Base-by-base conservation (phyloP, 2,113 vertebrate genomes). In the Stictonetta naevosa region DNA sequence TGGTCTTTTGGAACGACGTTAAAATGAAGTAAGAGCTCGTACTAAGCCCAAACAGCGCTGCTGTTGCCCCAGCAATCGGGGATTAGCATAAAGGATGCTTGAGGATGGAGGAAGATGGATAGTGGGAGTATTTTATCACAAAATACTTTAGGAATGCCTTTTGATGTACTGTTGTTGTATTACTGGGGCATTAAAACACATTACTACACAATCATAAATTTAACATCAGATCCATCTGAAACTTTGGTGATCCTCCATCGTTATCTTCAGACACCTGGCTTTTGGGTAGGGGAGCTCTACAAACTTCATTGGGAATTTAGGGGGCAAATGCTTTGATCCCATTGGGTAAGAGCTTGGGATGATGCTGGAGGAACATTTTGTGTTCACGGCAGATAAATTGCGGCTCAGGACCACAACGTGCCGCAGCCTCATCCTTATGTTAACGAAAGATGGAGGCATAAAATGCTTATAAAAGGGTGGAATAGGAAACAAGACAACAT, bases 121-220 rank as follows among this genome's bases (percentile, higher is more conserved):
- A 0, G 2, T 66, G 69, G 55, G 42, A 74, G 67, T 23, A 21
- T 21, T n/a, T 48, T 33, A 58, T 26, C 40, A 20, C 21, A 50
- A 7, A 66, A 3, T 62, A 31, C 2, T 66, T 58, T 0, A 0
- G 38, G 28, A 62, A 6, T 34, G 19, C 48, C 23, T 60, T 66
- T 31, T 11, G 5, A 6, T 8, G 10, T 75, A 25, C 7, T 1
- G 3, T 9, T 22, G 55, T 53, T 33, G 23, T 86, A 2, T 94
- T 75, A 46, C 42, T 40, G 62, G 72, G 21, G 13, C 36, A 5
- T 77, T 69, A 60, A 83, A 42, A 26, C 23, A 9, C 62, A 74
- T 36, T 67, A 1, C n/a, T 21, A 11, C 12, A 21, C 0, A 2
- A 46, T 46, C 22, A 14, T 34, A 26, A 60, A n/a, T 72, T 58